A percentile compares a stretch with the other conserved stretches of the same genome.
Conservation (phyloP, 2,888 invertebrate genomes). For the Megalurothrips usitatus region DNA sequence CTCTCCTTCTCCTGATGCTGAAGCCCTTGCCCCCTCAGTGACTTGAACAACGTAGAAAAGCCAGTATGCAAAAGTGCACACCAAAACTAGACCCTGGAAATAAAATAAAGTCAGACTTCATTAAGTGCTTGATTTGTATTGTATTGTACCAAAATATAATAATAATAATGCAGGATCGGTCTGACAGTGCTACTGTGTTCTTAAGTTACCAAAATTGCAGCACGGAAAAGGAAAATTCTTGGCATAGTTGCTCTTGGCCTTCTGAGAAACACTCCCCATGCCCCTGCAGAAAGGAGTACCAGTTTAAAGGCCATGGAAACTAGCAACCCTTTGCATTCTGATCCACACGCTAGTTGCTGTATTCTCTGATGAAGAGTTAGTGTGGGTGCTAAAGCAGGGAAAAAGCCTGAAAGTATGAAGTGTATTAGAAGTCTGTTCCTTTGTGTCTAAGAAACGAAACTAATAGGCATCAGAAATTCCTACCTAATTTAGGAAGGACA, state of each 20-base stretch:
- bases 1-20: slow-evolving; percentile 72
- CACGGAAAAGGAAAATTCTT: slow-evolving; percentile 83
- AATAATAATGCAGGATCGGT: neutral
- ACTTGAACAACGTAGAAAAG: slow-evolving; percentile 91
- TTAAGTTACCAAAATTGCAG: slow-evolving; percentile 67
- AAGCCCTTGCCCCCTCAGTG: slow-evolving; percentile 58
- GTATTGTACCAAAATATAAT: neutral
- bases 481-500: slow-evolving; percentile 77
- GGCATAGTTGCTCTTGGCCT: slow-evolving; percentile 83
- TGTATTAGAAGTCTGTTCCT: slow-evolving; percentile 24
- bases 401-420: slow-evolving; percentile 53
- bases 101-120: neutral
- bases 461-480: slow-evolving; percentile 30
- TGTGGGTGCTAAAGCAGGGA: slow-evolving; percentile 63
- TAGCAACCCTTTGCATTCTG: slow-evolving; percentile 90
- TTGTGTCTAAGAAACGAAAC: neutral
- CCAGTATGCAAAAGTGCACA: slow-evolving; percentile 96
- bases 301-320: slow-evolving; percentile 88
- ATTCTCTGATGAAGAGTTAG: slow-evolving; percentile 66
- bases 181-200: no score
- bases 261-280: slow-evolving; percentile 88
- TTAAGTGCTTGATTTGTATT: neutral
- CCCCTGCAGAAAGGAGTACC: slow-evolving; percentile 79
- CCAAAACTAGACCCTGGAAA: slow-evolving; percentile 60
- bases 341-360: slow-evolving; percentile 74